phyloP scores from a whole-genome alignment of 92 coral and sea anemone species.

The Micromussa lordhowensis region DNA sequence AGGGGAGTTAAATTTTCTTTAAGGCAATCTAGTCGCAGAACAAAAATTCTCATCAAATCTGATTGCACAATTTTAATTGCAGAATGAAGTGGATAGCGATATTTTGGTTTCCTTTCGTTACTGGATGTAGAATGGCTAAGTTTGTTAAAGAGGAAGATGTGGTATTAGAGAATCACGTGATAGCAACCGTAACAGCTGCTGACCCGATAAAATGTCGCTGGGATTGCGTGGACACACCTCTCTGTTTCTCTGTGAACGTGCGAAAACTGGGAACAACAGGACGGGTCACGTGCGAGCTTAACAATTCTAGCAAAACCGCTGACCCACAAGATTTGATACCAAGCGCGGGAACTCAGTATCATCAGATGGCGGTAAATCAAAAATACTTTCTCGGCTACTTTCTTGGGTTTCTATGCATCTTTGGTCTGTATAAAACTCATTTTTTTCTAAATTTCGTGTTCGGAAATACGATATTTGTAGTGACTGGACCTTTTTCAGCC shows the following conservation, averaged over 20 bases:
- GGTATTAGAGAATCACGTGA: constrained; percentile 21
- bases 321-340: constrained; percentile 25
- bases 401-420: background rate
- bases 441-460: background rate
- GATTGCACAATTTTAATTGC: background rate
- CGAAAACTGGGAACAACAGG: constrained; percentile 8
- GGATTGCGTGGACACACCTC: constrained; percentile 18
- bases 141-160: background rate
- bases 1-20: too few relatives aligned
- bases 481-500: too few relatives aligned
- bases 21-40: too few relatives aligned
- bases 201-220: background rate
- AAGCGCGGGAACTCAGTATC: background rate
- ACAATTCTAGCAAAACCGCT: constrained; percentile 23
- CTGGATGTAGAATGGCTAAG: constrained; percentile 16
- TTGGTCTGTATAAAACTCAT: background rate
- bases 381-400: background rate
- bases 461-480: too few relatives aligned
- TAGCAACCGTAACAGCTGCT: background rate
- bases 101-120: constrained; percentile 7
- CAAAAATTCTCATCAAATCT: background rate
- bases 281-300: constrained; percentile 31
- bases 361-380: constrained; percentile 14
- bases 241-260: constrained; percentile 31
- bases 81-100: constrained; percentile 6